Evolutionary conservation across 1,140 invertebrate species (phyloP).

Genomic region (Arion vulgaris): DNA sequence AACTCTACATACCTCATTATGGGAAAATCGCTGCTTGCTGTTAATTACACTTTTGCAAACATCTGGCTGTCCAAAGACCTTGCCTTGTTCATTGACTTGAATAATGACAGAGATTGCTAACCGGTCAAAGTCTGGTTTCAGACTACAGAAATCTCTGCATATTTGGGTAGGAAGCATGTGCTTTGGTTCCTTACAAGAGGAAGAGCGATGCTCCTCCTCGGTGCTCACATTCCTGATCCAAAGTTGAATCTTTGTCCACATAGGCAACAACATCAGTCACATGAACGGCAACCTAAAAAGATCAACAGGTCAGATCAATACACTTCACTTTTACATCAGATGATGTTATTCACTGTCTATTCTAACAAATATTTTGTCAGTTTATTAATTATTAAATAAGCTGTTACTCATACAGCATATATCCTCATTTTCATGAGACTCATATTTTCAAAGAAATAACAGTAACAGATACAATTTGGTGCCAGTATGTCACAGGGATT

Average conservation of each 20-base stretch:
- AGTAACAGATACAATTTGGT: too few relatives aligned
- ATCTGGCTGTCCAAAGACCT: slow-evolving; percentile 32
- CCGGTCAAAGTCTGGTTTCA: slow-evolving; percentile 66
- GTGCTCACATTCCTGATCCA: slow-evolving; percentile 64
- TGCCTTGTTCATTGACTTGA: slow-evolving; percentile 57
- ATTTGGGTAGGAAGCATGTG: slow-evolving; percentile 71
- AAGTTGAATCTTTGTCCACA: slow-evolving; percentile 55
- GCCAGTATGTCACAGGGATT: too few relatives aligned
- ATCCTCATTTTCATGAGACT: too few relatives aligned
- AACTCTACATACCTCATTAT: slow-evolving; percentile 43
- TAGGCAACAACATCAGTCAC: slow-evolving; percentile 69
- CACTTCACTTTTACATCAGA: too few relatives aligned
- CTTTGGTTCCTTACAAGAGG: slow-evolving; percentile 55
- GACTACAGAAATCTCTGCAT: slow-evolving; percentile 70
- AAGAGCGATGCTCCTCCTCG: slow-evolving; percentile 58
- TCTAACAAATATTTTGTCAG: too few relatives aligned
- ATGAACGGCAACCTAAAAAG: slow-evolving; percentile 60
- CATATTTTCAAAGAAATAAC: too few relatives aligned
- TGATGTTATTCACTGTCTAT: too few relatives aligned
- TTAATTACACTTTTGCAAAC: slow-evolving; percentile 52
- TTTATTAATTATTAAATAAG: too few relatives aligned
- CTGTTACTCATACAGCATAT: too few relatives aligned
- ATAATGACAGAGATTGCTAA: slow-evolving; percentile 63
- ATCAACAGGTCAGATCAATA: not conserved
- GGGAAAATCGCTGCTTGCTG: slow-evolving; percentile 57